phyloP scores from a whole-genome alignment of 2,113 vertebrate species.

The Platanista minor region DNA sequence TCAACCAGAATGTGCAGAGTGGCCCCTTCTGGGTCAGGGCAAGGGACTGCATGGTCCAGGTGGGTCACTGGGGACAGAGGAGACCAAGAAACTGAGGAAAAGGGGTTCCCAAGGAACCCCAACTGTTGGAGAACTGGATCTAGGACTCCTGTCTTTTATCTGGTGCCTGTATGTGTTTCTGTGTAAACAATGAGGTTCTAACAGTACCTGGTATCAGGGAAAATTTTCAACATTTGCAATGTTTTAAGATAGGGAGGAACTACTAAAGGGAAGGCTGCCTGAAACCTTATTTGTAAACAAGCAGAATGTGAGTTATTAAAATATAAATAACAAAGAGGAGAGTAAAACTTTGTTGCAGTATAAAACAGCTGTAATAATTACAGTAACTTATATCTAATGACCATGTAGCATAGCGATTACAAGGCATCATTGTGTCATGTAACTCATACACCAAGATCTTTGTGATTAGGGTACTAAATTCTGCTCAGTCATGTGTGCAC shows the following conservation, averaged over 20 bases:
- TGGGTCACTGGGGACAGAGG: background rate
- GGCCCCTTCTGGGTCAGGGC: background rate
- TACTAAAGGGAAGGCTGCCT: background rate
- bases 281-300: conserved; percentile 22
- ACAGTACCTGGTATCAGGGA: background rate
- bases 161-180: background rate
- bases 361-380: conserved; percentile 47
- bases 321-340: background rate
- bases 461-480: conserved; percentile 35
- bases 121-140: background rate
- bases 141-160: background rate
- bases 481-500: background rate
- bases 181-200: background rate
- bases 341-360: conserved; percentile 5
- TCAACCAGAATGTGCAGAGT: background rate
- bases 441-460: conserved; percentile 35
- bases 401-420: background rate
- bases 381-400: conserved; percentile 56
- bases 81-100: background rate
- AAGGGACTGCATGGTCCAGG: background rate
- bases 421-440: background rate
- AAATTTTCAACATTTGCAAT: background rate
- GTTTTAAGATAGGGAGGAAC: background rate
- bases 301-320: conserved; percentile 14
- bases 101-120: background rate